Evolutionary conservation across 2,113 vertebrate genomes (phyloP).

Genomic region (Himantopus leucocephalus): DNA sequence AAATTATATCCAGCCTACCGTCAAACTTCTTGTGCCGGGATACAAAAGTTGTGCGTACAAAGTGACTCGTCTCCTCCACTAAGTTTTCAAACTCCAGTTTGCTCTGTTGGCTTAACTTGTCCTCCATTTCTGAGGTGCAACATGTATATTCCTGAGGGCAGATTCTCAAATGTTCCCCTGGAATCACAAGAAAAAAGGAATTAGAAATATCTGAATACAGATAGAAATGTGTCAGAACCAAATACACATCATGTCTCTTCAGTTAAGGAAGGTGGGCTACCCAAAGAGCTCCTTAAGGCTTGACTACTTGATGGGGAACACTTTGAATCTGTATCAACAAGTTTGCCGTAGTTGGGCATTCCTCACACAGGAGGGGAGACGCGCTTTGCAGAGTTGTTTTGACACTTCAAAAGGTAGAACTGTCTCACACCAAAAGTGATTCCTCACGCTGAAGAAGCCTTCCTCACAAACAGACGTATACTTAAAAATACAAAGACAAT

Average conservation of each 20-base stretch:
- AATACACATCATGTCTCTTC: neutral
- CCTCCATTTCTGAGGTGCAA: constrained; percentile 93
- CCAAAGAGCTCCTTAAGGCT: neutral
- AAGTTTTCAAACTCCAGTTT: constrained; percentile 91
- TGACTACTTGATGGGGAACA: neutral
- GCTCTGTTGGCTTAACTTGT: constrained; percentile 88
- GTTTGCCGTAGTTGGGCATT: neutral
- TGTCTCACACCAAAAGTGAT: neutral
- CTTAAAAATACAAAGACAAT: neutral
- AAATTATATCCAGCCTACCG: constrained; percentile 75
- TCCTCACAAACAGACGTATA: neutral
- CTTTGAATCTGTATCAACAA: neutral
- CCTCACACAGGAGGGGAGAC: neutral
- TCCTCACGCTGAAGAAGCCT: neutral
- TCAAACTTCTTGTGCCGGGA: constrained; percentile 94
- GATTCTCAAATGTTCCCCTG: constrained; percentile 89
- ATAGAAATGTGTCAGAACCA: neutral
- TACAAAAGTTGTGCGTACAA: constrained; percentile 89
- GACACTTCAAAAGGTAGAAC: neutral
- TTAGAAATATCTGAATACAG: neutral
- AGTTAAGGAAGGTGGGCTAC: neutral
- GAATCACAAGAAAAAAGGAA: neutral
- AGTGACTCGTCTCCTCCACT: constrained; percentile 87
- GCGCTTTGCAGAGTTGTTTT: neutral
- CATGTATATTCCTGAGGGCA: constrained; percentile 91